Evolutionary conservation across 1,140 invertebrate species (phyloP), one percentile per base, ranked within the genome.

Genomic region (Geopemphigus sp.): DNA sequence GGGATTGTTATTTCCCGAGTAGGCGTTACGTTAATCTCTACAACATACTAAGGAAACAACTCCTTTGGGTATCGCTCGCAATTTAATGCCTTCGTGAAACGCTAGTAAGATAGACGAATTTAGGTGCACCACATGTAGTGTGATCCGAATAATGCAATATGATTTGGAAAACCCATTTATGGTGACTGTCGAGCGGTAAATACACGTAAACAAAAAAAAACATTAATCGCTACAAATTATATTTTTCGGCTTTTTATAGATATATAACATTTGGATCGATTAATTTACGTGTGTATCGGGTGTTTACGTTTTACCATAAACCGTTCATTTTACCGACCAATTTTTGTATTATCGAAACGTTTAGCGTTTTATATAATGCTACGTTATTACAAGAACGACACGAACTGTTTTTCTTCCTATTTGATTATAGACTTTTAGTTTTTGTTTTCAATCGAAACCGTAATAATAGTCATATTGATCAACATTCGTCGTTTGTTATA

Each of bases 1-100:
- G 11, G 11, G 45, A 68, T 47, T 47, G 64, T 68, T 68, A 68
- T 68, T 68, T 68, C 39, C 47, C 39, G 64, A n/a, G n/a, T 68
- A 47, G 39, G 64, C 39, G 63, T 66, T 39, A 66, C 32, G 32
- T 22, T 45, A 39, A 22, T 54, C 15, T 54, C 12, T 54, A 19
- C 19, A 19, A 15, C 2, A 5, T 19, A 19, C 15, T 68, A 68
- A 68, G n/a, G 66, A 24, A 50, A 24, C 14, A 68, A 50, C n/a
- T 68, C 66, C 66, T 68, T 19, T 68, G 39, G 66, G 39, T 68
- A 68, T 39, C 24, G 66, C 22, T 68, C 66, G 15, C n/a, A 68
- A 32, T 24, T 22, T 50, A 68, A 68, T 68, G 66, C 22, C 22
- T 50, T 68, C 50, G 22, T 50, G 22, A 68, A 68, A 68, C 22